phyloP scores from a whole-genome alignment of 2,113 vertebrate species.

The Cariama cristata region DNA sequence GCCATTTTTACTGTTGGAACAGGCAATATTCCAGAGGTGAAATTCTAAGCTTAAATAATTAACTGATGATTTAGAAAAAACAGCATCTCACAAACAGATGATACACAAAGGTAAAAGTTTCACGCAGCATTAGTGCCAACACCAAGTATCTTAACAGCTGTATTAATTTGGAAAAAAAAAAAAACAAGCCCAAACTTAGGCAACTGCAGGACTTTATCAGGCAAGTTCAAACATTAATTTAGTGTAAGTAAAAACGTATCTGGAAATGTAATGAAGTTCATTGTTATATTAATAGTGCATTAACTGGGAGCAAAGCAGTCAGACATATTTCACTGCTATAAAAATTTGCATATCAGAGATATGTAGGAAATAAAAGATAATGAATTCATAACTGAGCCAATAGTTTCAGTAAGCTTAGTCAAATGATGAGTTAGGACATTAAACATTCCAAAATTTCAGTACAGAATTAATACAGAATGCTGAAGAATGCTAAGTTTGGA shows the following conservation, averaged over 20 bases:
- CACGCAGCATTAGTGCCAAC: not conserved
- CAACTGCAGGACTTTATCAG: not conserved
- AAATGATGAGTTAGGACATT: slow-evolving; percentile 35
- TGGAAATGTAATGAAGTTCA: slow-evolving; percentile 12
- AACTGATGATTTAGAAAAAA: not conserved
- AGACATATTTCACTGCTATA: slow-evolving; percentile 19
- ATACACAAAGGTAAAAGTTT: not conserved
- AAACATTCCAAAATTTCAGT: not conserved
- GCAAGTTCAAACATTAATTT: slow-evolving; percentile 7
- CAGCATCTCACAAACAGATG: not conserved
- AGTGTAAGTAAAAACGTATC: not conserved
- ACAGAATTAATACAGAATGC: slow-evolving; percentile 20
- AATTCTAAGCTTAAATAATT: not conserved
- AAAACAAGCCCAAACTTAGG: not conserved
- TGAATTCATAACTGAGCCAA: slow-evolving; percentile 22
- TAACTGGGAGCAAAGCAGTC: slow-evolving; percentile 8
- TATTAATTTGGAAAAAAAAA: not conserved
- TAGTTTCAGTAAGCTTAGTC: slow-evolving; percentile 38
- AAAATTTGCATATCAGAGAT: slow-evolving; percentile 36
- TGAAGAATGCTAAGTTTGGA: slow-evolving; percentile 12
- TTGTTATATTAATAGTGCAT: slow-evolving; percentile 12
- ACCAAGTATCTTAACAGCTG: not conserved
- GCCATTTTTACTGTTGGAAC: not conserved
- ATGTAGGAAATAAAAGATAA: slow-evolving; percentile 31
- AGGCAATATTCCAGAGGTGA: not conserved